These are phyloP conservation scores for Xyliphius kryptos DNA, from an alignment of 2,113 vertebrate genomes.

Conservation along the genomic window DNA sequence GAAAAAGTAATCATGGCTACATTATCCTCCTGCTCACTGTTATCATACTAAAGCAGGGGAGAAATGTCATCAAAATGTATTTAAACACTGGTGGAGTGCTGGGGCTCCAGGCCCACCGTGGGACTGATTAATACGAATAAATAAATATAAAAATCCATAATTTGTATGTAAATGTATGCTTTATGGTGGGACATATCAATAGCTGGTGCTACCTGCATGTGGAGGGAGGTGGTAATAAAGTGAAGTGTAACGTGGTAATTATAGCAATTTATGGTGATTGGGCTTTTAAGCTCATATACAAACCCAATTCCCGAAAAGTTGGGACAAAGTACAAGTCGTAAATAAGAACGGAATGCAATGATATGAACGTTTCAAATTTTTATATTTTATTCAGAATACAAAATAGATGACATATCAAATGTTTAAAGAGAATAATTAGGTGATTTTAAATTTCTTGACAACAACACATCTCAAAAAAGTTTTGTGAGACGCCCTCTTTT, in stretches of 20 bases:
- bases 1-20: constrained; percentile 90
- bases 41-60: constrained; percentile 87
- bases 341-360: no score
- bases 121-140: constrained; percentile 80
- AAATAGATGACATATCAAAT: no score
- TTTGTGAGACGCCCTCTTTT: no score
- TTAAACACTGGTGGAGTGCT: constrained; percentile 85
- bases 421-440: no score
- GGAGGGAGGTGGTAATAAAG: constrained; percentile 79
- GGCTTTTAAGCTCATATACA: constrained; percentile 53
- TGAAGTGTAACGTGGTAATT: constrained; percentile 84
- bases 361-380: no score
- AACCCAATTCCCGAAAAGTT: no score
- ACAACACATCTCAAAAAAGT: no score
- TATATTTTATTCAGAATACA: no score
- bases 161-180: constrained; percentile 97
- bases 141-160: constrained; percentile 75
- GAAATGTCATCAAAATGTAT: constrained; percentile 94
- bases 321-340: no score
- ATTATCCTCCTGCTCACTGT: constrained; percentile 85
- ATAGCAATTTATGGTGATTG: constrained; percentile 77
- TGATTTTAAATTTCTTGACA: no score
- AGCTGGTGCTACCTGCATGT: constrained; percentile 71
- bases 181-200: constrained; percentile 68
- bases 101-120: constrained; percentile 77